These are phyloP conservation scores for Drosophila setifemur DNA, from an alignment of 1,140 invertebrate species.

Conservation along the genomic window DNA sequence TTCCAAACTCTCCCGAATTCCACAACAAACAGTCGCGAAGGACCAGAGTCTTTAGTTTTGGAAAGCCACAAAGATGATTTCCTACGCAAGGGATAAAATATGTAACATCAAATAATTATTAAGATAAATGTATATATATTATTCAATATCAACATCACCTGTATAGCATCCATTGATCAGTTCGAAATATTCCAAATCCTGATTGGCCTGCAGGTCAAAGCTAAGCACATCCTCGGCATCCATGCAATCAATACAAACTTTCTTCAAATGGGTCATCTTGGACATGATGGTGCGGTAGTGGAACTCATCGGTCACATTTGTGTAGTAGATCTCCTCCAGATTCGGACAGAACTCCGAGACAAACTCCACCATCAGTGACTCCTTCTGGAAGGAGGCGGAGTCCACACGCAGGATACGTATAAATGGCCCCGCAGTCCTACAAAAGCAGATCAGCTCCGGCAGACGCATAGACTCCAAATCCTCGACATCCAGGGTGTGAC, in stretches of 20 bases:
- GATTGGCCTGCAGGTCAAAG: conserved; percentile 45
- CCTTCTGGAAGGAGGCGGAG: conserved; percentile 52
- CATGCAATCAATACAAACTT: conserved; percentile 48
- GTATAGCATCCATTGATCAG: conserved; percentile 64
- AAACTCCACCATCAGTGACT: conserved; percentile 60
- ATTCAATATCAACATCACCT: conserved; percentile 26
- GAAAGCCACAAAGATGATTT: conserved; percentile 57
- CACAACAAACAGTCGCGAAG: conserved; percentile 62
- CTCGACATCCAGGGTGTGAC: conserved; percentile 19
- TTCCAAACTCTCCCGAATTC: conserved; percentile 64
- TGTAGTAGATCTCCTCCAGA: conserved; percentile 49
- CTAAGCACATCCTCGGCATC: conserved; percentile 60
- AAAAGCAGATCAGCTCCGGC: conserved; percentile 54
- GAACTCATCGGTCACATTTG: conserved; percentile 64
- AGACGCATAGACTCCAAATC: conserved; percentile 54
- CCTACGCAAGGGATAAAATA: conserved; percentile 28
- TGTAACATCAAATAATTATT: background rate
- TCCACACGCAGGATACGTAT: conserved; percentile 36
- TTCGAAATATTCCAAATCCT: conserved; percentile 54
- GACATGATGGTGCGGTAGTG: conserved; percentile 42
- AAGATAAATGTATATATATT: background rate
- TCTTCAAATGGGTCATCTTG: conserved; percentile 28
- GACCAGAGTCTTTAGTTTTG: conserved; percentile 41
- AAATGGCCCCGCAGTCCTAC: conserved; percentile 49
- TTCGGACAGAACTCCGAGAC: conserved; percentile 54